Conservation (phyloP, 2,113 vertebrate species). For the Oxyruncus cristatus region DNA sequence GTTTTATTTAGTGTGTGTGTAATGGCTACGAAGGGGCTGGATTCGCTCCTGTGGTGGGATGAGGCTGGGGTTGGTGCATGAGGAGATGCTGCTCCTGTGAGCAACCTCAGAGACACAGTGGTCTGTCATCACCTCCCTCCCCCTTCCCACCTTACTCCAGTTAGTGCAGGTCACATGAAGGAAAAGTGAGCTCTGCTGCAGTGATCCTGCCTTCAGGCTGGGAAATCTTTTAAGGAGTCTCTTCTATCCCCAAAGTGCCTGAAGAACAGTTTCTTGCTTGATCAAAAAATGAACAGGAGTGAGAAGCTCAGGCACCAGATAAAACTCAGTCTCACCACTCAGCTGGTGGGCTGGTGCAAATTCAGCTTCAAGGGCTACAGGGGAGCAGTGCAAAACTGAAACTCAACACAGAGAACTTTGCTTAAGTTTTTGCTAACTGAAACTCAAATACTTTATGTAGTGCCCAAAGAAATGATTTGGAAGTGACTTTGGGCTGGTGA, state of each 20-base stretch:
- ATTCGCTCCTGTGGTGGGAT: fast-evolving
- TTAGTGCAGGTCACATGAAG: background rate
- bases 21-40: background rate
- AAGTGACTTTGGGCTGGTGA: background rate
- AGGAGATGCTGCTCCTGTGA: background rate
- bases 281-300: background rate
- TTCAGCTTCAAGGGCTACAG: background rate
- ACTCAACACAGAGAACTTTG: background rate
- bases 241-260: background rate
- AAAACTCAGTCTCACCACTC: background rate
- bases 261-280: background rate
- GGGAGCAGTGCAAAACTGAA: background rate
- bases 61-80: background rate
- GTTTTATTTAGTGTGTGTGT: background rate
- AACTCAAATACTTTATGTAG: background rate
- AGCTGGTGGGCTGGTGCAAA: background rate
- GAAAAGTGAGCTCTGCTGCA: background rate
- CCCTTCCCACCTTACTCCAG: background rate
- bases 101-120: background rate
- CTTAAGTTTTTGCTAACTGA: background rate
- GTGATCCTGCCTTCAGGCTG: background rate
- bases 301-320: background rate
- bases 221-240: background rate
- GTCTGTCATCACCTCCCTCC: background rate
- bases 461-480: background rate